Conservation (phyloP, 2,797 vertebrate genomes). For the Lacerta agilis region DNA sequence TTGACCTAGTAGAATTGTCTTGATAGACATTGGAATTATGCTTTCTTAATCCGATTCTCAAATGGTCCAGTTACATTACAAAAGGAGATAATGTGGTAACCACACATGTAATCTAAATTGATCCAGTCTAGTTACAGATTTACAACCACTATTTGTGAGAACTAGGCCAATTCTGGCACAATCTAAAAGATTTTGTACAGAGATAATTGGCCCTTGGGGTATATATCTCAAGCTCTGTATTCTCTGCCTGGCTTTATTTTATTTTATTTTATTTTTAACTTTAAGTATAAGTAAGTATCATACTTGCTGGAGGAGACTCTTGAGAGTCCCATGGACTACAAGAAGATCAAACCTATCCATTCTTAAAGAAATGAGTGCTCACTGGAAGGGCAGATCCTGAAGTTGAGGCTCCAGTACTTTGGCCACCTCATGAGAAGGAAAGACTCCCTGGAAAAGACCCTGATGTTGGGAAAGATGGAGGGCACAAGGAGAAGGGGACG, state of each 20-base stretch:
- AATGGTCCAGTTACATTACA: neutral
- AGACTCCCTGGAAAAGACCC: too few species aligned
- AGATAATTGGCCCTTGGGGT: conserved; percentile 51
- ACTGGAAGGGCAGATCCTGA: too few species aligned
- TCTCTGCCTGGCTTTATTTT: neutral
- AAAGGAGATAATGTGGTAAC: neutral
- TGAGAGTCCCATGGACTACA: too few species aligned
- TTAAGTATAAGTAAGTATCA: conserved; percentile 32
- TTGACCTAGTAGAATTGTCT: neutral
- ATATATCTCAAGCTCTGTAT: conserved; percentile 19
- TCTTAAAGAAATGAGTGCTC: too few species aligned
- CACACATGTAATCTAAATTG: neutral
- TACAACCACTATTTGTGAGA: neutral
- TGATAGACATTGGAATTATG: neutral
- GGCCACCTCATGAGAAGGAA: too few species aligned
- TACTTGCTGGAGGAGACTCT: too few species aligned
- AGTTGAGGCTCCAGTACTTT: too few species aligned
- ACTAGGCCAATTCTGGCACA: neutral
- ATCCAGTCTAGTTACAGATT: neutral
- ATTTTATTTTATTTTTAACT: neutral
- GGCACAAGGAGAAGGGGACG: too few species aligned
- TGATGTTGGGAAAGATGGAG: too few species aligned
- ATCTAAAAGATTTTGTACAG: conserved; percentile 29
- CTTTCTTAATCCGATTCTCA: neutral
- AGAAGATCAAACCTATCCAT: too few species aligned